Conservation (phyloP, 2,113 vertebrate species). For the Lathamus discolor region DNA sequence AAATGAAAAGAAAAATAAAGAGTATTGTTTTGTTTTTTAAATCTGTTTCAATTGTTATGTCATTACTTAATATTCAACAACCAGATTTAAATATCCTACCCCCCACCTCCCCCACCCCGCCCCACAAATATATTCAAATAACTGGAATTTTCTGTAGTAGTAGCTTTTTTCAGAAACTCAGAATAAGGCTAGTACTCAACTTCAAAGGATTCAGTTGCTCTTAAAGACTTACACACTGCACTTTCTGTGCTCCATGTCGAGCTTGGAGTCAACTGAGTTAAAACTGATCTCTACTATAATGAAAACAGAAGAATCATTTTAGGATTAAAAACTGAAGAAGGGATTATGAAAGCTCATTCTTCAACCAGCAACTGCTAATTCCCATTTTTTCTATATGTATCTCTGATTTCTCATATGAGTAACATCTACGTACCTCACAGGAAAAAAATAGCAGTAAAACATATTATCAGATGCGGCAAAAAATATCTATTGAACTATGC, state of each 20-base stretch:
- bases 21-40: not conserved
- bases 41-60: not conserved
- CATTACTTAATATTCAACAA: not conserved
- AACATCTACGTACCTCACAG: not conserved
- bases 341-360: not conserved
- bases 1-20: not conserved
- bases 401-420: not conserved
- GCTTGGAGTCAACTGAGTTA: not conserved
- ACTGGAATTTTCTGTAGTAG: not conserved
- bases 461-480: not conserved
- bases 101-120: too few species aligned
- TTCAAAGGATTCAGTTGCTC: not conserved
- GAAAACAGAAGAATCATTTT: not conserved
- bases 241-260: not conserved
- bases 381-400: not conserved
- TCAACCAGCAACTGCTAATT: not conserved
- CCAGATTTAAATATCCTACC: not conserved
- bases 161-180: not conserved
- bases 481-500: not conserved
- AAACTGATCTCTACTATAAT: not conserved
- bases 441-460: not conserved
- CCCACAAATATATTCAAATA: not conserved
- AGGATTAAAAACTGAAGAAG: not conserved
- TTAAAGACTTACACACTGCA: not conserved
- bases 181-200: not conserved